Base-by-base conservation (phyloP, 2,797 vertebrate genomes). In the Mycteria americana region DNA sequence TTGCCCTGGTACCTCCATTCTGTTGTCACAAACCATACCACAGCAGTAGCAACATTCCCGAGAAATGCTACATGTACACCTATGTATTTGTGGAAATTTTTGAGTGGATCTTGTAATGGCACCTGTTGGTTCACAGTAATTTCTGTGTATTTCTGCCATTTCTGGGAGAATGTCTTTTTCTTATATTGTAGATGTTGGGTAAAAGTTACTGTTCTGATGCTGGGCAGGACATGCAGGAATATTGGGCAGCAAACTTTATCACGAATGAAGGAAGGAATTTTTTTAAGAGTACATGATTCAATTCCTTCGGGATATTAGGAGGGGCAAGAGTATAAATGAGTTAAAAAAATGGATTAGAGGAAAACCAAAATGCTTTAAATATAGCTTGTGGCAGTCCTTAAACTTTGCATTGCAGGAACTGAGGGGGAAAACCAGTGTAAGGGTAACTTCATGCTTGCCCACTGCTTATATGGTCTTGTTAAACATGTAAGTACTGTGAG, bases 21-120 rank as follows among this genome's bases (percentile, higher is more conserved):
- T 53, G 23, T 50, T 73, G 25, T 59, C 27, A 62, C 23, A 63
- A 57, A 67, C n/a, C 7, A 4, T 48, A 33, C 64, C 22, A 46
- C 37, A 70, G 41, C 33, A 28, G 30, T 46, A 78, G 33, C 33
- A 73, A 54, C 33, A 27, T 50, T 16, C 11, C 6, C 25, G 39
- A 46, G 30, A 79, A 86, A 41, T 43, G 31, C 48, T 64, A 1
- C 31, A 33, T 33, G 11, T 17, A 17, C 7, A 7, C 0, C 0
- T 48, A 23, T 8, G 2, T 76, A 13, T 59, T 51, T 81, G 67
- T 88, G 62, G 56, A 64, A 35, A 12, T 70, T 46, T 65, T 50
- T 45, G 23, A 35, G 16, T 82, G 30, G 10, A 7, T 74, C 27
- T 65, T 59, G 11, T 85, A 64, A 41, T 35, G 14, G 39, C 22